phyloP scores from a whole-genome alignment of 2,113 vertebrate species.

The Thinocorus orbignyianus region DNA sequence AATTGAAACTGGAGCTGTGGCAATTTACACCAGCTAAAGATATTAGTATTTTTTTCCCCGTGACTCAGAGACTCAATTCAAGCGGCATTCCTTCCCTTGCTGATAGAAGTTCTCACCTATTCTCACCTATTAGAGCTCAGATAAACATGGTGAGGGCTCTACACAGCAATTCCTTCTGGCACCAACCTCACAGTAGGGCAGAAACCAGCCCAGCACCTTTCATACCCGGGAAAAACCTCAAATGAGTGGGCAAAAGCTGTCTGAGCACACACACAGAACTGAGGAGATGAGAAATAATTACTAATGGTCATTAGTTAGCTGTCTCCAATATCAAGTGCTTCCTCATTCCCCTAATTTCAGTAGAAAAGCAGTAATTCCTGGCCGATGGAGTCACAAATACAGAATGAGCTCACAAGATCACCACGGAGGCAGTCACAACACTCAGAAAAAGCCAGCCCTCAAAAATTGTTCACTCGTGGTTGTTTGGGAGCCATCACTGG shows the following conservation, averaged over 20 bases:
- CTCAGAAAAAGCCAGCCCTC: background rate
- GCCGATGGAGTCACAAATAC: background rate
- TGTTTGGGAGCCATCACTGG: background rate
- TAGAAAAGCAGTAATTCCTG: background rate
- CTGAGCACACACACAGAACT: accelerated
- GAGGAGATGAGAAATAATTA: background rate
- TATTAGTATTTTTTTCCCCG: background rate
- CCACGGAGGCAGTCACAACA: background rate
- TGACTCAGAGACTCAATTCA: background rate
- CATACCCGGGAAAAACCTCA: background rate
- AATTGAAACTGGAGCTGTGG: background rate
- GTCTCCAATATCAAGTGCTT: no score
- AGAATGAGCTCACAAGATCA: background rate
- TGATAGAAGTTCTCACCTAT: background rate
- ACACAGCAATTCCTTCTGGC: background rate
- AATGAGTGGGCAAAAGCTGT: background rate
- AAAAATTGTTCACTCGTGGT: background rate
- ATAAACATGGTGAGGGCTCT: background rate
- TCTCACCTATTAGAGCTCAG: background rate
- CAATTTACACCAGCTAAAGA: constrained; percentile 1
- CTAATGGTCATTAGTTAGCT: background rate
- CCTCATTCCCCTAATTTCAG: background rate
- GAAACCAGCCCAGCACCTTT: background rate
- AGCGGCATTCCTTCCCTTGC: background rate
- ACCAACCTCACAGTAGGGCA: background rate